These are phyloP conservation scores for Neodon shergylaensis DNA, from an alignment of 2,113 vertebrate genomes.

Conservation along the genomic window DNA sequence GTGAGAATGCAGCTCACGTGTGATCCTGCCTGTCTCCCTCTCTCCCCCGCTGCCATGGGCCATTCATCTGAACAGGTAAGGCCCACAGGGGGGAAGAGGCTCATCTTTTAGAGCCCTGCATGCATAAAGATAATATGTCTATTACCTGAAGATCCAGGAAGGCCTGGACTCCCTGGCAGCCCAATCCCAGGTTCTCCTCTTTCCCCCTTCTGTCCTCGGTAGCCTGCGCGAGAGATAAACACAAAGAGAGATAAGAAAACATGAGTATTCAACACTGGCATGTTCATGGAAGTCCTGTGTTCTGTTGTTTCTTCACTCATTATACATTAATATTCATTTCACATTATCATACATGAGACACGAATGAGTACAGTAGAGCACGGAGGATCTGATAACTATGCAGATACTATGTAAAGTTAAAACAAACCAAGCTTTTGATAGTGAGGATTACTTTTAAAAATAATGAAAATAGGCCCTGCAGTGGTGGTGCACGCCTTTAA, in stretches of 20 bases:
- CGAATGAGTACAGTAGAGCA: neutral
- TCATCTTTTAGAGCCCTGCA: neutral
- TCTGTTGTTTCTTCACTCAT: neutral
- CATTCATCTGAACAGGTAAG: neutral
- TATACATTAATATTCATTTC: neutral
- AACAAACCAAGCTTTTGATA: neutral
- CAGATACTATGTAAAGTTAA: neutral
- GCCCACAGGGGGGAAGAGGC: neutral
- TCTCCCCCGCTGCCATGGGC: neutral
- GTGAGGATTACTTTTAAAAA: neutral
- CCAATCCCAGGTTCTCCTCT: constrained; percentile 96
- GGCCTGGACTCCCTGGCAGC: constrained; percentile 92
- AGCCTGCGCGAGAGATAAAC: constrained; percentile 87
- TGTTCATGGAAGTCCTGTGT: neutral
- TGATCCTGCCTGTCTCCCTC: neutral
- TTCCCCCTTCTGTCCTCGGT: constrained; percentile 98
- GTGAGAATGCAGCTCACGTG: constrained; percentile 60
- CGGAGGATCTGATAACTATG: constrained; percentile 19
- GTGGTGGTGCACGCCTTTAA: neutral
- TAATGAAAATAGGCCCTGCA: neutral
- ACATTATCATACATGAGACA: neutral
- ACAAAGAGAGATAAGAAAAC: constrained; percentile 58
- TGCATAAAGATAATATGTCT: neutral
- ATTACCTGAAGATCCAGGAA: constrained; percentile 93
- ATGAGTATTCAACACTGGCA: constrained; percentile 51